Base-by-base conservation (phyloP, 2,888 invertebrate genomes). In the Conomelus anceps region DNA sequence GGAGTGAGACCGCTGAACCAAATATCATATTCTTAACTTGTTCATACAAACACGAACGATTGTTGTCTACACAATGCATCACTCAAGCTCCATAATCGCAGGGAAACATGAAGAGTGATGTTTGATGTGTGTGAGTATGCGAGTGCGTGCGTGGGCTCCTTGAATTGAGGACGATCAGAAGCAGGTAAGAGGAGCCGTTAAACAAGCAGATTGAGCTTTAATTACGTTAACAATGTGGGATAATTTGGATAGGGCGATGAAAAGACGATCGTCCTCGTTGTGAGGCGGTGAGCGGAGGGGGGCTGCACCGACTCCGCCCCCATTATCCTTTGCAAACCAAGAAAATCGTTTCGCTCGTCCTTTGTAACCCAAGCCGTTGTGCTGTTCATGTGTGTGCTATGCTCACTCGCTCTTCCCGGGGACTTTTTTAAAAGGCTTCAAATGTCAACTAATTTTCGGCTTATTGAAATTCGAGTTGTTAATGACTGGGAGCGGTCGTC, bases 401-500 rank as follows among this genome's bases (percentile, higher is more conserved):
- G 63, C 63, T 63, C 63, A 20, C 17, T 41, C 7, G 41, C 41
- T 41, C 41, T 41, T 63, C n/a, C 29, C 86, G 20, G 86, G 26
- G n/a, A 86, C 26, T 86, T 86, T 86, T 86, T 86, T 86, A 86
- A 86, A 86, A 86, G 86, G 86, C 86, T 90, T 91, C 91, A 90
- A 91, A 91, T 90, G 91, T 89, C 91, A 91, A 91, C 91, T 91
- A 91, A 91, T 91, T 91, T 91, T 91, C 91, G 92, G 91, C 91
- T 92, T 92, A 93, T 90, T 90, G 90, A 90, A 90, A 90, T 90
- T 89, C 87, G 90, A 90, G 90, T 90, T 90, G 90, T 90, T 90
- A 90, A 90, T 90, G 90, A 90, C 87, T 90, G 29, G 22, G 86
- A 29, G 86, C 29, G 89, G 87, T 90, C 89, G 87, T 88, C 85